These are phyloP conservation scores for Laodelphax striatellus DNA, from an alignment of 1,140 invertebrate genomes.

Conservation along the genomic window DNA sequence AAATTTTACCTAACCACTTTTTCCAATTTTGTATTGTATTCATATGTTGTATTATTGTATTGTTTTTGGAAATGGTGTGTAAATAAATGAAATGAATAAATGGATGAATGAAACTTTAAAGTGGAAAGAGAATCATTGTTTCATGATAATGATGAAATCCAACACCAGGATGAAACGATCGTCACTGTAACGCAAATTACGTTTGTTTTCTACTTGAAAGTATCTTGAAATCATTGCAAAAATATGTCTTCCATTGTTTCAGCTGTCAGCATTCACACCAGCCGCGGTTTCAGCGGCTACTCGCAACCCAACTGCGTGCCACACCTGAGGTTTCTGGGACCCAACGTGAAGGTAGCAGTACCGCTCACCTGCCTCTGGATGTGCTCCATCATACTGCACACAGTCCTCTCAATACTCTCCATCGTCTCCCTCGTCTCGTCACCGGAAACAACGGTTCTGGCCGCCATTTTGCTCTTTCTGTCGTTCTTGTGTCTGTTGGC, in stretches of 20 bases:
- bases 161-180: no score
- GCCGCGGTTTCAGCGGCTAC: conserved; percentile 33
- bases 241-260: conserved; percentile 6
- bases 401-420: conserved; percentile 14
- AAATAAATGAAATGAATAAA: no score
- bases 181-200: no score
- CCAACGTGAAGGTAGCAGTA: conserved; percentile 28
- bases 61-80: no score
- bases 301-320: conserved; percentile 33
- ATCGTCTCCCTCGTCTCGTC: conserved; percentile 11
- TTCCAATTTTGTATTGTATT: no score
- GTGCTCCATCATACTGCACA: conserved; percentile 28
- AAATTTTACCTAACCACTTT: no score
- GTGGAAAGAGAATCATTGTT: no score
- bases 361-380: conserved; percentile 38
- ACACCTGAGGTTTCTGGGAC: conserved; percentile 38
- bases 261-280: conserved; percentile 35
- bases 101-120: no score
- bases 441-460: conserved; percentile 16
- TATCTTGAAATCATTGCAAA: no score
- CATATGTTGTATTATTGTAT: no score
- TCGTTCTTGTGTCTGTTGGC: conserved; percentile 15
- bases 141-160: no score
- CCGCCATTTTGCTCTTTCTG: conserved; percentile 16
- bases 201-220: no score